A percentile compares a stretch with the other conserved stretches of the same genome.
These are phyloP conservation scores for Pararge aegeria DNA, from an alignment of 1,140 invertebrate species.

Conservation along the genomic window DNA sequence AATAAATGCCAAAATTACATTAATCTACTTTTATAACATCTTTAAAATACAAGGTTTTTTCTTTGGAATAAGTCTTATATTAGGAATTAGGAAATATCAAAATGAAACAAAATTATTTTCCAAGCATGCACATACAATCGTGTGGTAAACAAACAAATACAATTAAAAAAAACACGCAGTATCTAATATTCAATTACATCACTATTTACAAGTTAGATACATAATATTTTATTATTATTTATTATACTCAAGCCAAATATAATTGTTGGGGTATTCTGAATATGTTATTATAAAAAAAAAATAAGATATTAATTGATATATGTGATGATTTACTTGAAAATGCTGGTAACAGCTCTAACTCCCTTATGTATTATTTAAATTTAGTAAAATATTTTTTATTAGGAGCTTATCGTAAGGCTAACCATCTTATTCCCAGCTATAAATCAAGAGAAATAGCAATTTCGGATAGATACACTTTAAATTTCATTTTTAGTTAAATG, in stretches of 20 bases:
- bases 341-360: too few species aligned
- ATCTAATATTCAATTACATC: not conserved
- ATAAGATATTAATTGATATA: not conserved
- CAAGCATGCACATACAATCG: not conserved
- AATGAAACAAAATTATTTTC: not conserved
- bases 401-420: too few species aligned
- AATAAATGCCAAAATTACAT: not conserved
- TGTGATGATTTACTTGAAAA: not conserved
- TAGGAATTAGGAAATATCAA: not conserved
- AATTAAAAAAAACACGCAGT: not conserved
- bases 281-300: too few species aligned
- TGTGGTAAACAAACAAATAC: not conserved
- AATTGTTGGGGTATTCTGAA: too few species aligned
- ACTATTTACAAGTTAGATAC: not conserved
- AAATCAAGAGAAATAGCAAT: too few species aligned
- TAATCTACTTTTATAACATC: slow-evolving; percentile 12
- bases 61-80: slow-evolving; percentile 23
- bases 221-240: not conserved
- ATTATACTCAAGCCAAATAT: not conserved
- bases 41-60: slow-evolving; percentile 9
- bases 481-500: not conserved
- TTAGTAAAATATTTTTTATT: too few species aligned
- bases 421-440: too few species aligned
- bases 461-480: not conserved
- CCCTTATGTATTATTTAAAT: too few species aligned